Evolutionary conservation across 2,888 invertebrate genomes (phyloP).

Genomic region (Lumbricus terrestris): DNA sequence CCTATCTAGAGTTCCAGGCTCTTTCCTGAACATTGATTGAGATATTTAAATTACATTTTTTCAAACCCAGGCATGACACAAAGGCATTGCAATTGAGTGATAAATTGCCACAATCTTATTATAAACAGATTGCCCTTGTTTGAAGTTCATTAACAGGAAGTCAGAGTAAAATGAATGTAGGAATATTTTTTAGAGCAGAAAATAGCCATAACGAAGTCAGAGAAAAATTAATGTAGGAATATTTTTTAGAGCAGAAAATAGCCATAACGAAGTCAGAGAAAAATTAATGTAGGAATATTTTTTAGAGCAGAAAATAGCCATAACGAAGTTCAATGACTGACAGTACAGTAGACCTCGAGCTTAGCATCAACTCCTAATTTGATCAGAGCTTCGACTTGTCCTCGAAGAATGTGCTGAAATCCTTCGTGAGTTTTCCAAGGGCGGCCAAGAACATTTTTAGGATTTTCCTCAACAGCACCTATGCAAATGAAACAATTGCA

Average conservation of each 20-base stretch:
- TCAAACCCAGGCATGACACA: not conserved
- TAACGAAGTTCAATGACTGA: not conserved
- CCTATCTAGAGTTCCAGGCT: too few species aligned
- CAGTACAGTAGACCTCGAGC: constrained; percentile 23
- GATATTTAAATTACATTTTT: too few species aligned
- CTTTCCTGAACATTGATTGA: too few species aligned
- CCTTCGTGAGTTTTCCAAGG: constrained; percentile 28
- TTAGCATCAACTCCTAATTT: constrained; percentile 16
- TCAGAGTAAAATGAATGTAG: not conserved
- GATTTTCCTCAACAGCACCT: not conserved
- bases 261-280: not conserved
- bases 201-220: not conserved
- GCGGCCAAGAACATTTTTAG: constrained; percentile 14
- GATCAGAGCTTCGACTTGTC: constrained; percentile 23
- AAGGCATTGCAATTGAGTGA: not conserved
- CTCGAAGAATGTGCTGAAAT: constrained; percentile 23
- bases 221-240: not conserved
- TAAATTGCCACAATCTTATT: not conserved
- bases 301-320: not conserved
- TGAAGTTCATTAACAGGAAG: not conserved
- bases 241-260: not conserved
- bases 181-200: not conserved
- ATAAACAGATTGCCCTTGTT: not conserved
- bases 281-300: not conserved
- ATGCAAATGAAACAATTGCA: not conserved